Evolutionary conservation across 2,888 invertebrate genomes (phyloP).

Genomic region (Oithona nana): DNA sequence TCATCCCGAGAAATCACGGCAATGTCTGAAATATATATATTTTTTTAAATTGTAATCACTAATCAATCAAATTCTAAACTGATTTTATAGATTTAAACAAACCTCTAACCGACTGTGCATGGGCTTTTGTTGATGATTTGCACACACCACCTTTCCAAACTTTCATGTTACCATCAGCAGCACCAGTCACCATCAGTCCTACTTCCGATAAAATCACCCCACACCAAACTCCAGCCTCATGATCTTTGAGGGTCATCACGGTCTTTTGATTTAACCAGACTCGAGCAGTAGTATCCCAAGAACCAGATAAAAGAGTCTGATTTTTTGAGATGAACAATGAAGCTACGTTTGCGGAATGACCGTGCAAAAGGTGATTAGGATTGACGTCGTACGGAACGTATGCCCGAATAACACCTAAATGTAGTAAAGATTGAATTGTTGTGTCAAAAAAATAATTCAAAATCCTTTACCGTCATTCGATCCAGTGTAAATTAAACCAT

Average conservation of each 20-base stretch:
- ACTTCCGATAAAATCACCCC: constrained; percentile 30
- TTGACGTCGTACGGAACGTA: neutral
- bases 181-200: constrained; percentile 49
- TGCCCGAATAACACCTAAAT: too few relatives aligned
- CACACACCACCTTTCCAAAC: constrained; percentile 55
- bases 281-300: constrained; percentile 78
- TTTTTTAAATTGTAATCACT: too few relatives aligned
- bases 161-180: constrained; percentile 75
- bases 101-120: neutral
- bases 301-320: constrained; percentile 27
- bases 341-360: constrained; percentile 1
- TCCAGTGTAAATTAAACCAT: neutral
- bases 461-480: constrained; percentile 44
- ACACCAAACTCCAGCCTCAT: constrained; percentile 64
- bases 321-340: neutral
- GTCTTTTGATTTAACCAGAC: constrained; percentile 48
- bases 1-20: neutral
- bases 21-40: too few relatives aligned
- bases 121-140: neutral
- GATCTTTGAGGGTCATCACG: constrained; percentile 36
- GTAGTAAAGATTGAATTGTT: too few relatives aligned
- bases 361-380: neutral
- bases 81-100: too few relatives aligned
- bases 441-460: too few relatives aligned
- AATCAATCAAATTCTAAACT: too few relatives aligned